Evolutionary conservation across 2,113 vertebrate species (phyloP).

Genomic region (Microtus oregoni): DNA sequence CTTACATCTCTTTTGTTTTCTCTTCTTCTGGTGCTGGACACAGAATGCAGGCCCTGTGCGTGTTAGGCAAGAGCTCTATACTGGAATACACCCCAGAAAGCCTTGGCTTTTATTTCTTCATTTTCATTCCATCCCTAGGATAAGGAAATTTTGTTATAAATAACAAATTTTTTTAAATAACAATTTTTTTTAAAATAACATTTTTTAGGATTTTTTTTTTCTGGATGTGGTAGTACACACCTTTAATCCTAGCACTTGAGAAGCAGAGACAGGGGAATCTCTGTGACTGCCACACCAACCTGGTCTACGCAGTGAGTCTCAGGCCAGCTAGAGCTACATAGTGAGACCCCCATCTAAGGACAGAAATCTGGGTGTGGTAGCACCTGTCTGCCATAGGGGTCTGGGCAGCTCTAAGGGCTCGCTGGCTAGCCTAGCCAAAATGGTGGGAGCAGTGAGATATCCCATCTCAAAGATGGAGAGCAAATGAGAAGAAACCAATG

Average conservation of each 20-base stretch:
- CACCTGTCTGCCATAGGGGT: neutral
- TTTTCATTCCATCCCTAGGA: conserved; percentile 14
- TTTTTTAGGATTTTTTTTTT: neutral
- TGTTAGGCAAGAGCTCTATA: neutral
- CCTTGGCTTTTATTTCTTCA: neutral
- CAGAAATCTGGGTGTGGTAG: neutral
- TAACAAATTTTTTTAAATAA: neutral
- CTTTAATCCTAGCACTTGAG: neutral
- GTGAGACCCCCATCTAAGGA: neutral
- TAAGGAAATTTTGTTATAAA: conserved; percentile 1
- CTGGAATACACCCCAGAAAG: neutral
- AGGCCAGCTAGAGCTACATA: no score
- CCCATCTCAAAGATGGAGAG: neutral
- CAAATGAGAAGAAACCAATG: neutral
- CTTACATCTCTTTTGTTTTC: neutral
- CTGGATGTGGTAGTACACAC: neutral
- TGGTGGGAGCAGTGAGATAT: neutral
- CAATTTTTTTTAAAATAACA: neutral
- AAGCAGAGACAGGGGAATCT: neutral
- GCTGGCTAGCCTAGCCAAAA: neutral
- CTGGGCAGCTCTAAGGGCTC: neutral
- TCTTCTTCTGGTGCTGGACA: neutral
- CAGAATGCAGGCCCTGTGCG: neutral
- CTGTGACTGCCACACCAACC: neutral
- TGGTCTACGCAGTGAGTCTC: neutral